Evolutionary conservation across 2,888 invertebrate species (phyloP).

Genomic region (Allygus modestus): DNA sequence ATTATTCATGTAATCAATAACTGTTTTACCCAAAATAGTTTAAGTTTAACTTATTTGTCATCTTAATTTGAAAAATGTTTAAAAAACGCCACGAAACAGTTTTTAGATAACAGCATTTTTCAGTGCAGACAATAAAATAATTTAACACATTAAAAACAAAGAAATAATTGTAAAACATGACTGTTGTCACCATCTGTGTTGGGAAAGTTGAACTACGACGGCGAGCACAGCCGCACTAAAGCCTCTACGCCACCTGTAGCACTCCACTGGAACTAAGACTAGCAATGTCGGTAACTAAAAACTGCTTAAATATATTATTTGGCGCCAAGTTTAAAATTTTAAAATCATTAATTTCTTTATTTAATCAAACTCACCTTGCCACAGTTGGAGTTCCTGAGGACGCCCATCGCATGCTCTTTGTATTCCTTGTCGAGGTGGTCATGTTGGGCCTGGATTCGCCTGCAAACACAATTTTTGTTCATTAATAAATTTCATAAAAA

Average conservation of each 20-base stretch:
- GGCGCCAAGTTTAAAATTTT: not conserved
- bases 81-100: no score
- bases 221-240: not conserved
- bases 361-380: slow-evolving; percentile 66
- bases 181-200: not conserved
- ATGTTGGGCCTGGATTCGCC: slow-evolving; percentile 83
- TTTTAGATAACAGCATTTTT: no score
- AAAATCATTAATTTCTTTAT: not conserved
- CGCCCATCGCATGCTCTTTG: slow-evolving; percentile 81
- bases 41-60: no score
- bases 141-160: no score
- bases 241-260: not conserved
- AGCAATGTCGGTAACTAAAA: slow-evolving; percentile 1
- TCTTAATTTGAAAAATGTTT: no score
- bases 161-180: no score
- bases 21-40: no score
- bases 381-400: slow-evolving; percentile 78
- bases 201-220: not conserved
- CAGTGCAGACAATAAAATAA: no score
- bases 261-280: not conserved
- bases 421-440: slow-evolving; percentile 84
- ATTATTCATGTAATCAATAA: no score
- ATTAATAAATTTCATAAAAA: no score
- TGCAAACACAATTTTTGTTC: slow-evolving; percentile 73
- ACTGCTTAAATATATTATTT: not conserved